phyloP scores from a whole-genome alignment of 2,797 vertebrate species.

The Bothrops alternatus region DNA sequence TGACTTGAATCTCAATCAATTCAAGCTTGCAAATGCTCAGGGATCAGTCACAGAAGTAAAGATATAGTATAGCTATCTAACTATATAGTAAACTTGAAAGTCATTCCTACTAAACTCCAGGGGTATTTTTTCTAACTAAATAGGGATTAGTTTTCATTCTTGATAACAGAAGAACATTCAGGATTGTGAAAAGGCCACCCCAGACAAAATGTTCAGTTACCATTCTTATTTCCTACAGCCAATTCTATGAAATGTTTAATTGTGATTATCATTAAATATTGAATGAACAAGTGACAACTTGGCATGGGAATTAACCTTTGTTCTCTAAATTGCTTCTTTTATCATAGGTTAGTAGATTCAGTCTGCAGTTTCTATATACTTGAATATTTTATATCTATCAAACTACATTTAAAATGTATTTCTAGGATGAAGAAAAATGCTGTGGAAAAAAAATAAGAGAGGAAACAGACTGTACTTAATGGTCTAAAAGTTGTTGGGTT shows the following conservation, averaged over 20 bases:
- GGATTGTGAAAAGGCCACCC: not conserved
- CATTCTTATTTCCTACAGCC: not conserved
- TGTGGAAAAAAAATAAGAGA: not conserved
- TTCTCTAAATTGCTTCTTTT: not conserved
- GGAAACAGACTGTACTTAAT: not conserved
- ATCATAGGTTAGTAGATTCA: not conserved
- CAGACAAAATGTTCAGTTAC: not conserved
- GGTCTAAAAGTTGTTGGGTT: not conserved
- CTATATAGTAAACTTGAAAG: not conserved
- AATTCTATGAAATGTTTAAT: not conserved
- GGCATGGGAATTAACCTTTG: not conserved
- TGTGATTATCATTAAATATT: not conserved
- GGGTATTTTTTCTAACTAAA: not conserved
- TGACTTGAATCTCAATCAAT: not conserved
- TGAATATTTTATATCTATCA: not conserved
- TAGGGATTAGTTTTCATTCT: not conserved
- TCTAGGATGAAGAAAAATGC: not conserved
- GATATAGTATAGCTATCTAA: not conserved
- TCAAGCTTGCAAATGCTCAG: not conserved
- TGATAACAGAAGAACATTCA: not conserved
- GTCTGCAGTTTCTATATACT: not conserved
- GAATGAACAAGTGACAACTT: not conserved
- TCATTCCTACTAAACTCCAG: not conserved
- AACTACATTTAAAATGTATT: constrained; percentile 31
- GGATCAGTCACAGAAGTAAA: not conserved